Evolutionary conservation across 23 tunicate species (phyloP).

Genomic region (Clavelina lepadiformis): DNA sequence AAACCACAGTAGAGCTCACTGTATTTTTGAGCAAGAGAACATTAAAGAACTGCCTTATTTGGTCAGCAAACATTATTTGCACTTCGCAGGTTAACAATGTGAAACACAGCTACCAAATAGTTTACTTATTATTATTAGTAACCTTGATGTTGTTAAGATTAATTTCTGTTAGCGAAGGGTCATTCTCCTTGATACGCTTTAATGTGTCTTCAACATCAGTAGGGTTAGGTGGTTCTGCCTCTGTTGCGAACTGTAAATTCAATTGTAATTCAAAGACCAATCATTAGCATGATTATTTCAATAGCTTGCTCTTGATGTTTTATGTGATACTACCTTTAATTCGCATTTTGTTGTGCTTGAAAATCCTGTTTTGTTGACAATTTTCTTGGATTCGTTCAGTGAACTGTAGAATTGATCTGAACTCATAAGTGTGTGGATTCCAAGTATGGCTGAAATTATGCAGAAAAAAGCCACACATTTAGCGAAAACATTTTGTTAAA

Average conservation of each 20-base stretch:
- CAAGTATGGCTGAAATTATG: slow-evolving; percentile 58
- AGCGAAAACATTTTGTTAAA: too few species aligned
- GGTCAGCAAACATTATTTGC: too few species aligned
- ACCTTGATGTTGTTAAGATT: slow-evolving; percentile 88
- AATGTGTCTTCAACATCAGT: slow-evolving; percentile 86
- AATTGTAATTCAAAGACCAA: too few species aligned
- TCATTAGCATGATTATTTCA: too few species aligned
- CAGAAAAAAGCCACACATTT: too few species aligned
- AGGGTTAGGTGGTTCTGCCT: slow-evolving; percentile 83
- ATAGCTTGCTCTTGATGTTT: too few species aligned
- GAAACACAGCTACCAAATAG: too few species aligned
- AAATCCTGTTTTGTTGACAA: slow-evolving; percentile 78
- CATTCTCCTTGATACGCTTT: slow-evolving; percentile 49
- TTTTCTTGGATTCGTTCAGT: slow-evolving; percentile 56
- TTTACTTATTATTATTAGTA: too few species aligned
- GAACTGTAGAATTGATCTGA: slow-evolving; percentile 82
- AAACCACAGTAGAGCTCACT: too few species aligned
- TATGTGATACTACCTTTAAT: slow-evolving; percentile 22
- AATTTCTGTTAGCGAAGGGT: slow-evolving; percentile 50
- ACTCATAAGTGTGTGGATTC: slow-evolving; percentile 84
- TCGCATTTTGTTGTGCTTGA: slow-evolving; percentile 81
- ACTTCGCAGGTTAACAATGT: too few species aligned
- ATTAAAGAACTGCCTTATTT: too few species aligned
- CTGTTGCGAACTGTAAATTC: slow-evolving; percentile 37
- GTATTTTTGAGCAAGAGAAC: too few species aligned